Percentiles rank a stretch among this genome's conserved stretches.
These are phyloP conservation scores for Thera britannica DNA, from an alignment of 2,888 invertebrate species.

Conservation along the genomic window DNA sequence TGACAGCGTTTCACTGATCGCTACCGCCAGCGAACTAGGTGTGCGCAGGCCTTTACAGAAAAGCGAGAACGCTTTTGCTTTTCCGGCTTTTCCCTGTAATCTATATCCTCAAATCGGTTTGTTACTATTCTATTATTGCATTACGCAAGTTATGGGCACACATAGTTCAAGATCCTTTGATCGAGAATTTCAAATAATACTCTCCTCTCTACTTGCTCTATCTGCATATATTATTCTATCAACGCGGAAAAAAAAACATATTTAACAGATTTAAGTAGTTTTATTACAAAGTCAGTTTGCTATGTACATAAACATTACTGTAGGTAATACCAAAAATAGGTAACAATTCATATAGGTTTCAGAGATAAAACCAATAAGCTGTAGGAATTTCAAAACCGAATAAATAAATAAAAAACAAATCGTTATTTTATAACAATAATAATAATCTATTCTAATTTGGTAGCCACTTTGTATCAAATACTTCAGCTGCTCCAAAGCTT, in stretches of 20 bases:
- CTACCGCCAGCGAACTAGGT: too few relatives aligned
- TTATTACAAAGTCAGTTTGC: conserved; percentile 15
- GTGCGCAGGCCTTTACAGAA: too few relatives aligned
- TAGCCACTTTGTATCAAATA: conserved; percentile 20
- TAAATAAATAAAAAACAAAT: conserved; percentile 15
- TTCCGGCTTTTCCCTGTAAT: too few relatives aligned
- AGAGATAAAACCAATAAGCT: conserved; percentile 6
- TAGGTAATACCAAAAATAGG: conserved; percentile 1
- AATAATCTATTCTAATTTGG: conserved; percentile 18
- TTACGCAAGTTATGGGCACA: too few relatives aligned
- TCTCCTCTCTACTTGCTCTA: too few relatives aligned
- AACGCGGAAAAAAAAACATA: background rate
- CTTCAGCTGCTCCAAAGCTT: conserved; percentile 9
- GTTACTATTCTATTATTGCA: too few relatives aligned
- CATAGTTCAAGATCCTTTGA: too few relatives aligned
- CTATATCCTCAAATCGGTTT: too few relatives aligned
- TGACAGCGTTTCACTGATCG: too few relatives aligned
- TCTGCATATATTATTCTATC: too few relatives aligned
- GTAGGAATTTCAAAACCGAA: conserved; percentile 14
- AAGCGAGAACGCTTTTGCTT: too few relatives aligned
- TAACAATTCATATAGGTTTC: background rate
- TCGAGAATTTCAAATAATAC: too few relatives aligned
- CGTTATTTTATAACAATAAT: conserved; percentile 27
- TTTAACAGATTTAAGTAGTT: background rate
- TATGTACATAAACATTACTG: conserved; percentile 7